Conservation (phyloP, 2,888 invertebrate species). For the Dasypolia templi region DNA sequence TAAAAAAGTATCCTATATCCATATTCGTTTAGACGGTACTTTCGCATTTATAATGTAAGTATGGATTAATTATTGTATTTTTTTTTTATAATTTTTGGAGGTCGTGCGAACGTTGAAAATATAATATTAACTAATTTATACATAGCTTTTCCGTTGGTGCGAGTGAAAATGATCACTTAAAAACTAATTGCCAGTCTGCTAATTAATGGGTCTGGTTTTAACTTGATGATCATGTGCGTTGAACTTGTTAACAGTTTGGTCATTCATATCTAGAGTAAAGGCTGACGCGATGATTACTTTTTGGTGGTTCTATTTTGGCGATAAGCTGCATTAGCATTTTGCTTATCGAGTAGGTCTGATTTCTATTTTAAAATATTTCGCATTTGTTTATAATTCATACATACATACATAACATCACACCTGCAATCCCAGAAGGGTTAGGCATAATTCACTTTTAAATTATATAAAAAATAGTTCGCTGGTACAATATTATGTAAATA, state of each 20-base stretch:
- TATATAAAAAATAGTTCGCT: neutral
- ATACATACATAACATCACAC: too few relatives aligned
- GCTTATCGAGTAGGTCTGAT: neutral
- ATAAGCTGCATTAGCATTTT: conserved; percentile 31
- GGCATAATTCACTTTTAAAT: too few relatives aligned
- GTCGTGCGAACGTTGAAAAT: neutral
- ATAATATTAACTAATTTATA: conserved; percentile 12
- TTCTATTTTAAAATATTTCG: neutral
- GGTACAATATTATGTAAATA: neutral
- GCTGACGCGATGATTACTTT: conserved; percentile 4
- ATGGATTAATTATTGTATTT: too few relatives aligned
- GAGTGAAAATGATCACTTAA: conserved; percentile 55
- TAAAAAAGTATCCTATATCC: neutral
- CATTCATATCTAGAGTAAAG: conserved; percentile 4
- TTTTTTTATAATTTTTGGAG: neutral
- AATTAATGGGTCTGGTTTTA: conserved; percentile 60
- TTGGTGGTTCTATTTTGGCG: conserved; percentile 8
- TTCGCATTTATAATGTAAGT: neutral
- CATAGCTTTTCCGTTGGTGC: conserved; percentile 14
- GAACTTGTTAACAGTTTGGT: conserved; percentile 41
- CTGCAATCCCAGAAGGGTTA: too few relatives aligned
- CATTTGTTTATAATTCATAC: too few relatives aligned
- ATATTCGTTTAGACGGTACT: neutral
- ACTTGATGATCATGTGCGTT: conserved; percentile 54
- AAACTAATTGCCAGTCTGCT: conserved; percentile 59